These are phyloP conservation scores for Synergus itoensis DNA, from an alignment of 2,888 invertebrate genomes.

Conservation along the genomic window DNA sequence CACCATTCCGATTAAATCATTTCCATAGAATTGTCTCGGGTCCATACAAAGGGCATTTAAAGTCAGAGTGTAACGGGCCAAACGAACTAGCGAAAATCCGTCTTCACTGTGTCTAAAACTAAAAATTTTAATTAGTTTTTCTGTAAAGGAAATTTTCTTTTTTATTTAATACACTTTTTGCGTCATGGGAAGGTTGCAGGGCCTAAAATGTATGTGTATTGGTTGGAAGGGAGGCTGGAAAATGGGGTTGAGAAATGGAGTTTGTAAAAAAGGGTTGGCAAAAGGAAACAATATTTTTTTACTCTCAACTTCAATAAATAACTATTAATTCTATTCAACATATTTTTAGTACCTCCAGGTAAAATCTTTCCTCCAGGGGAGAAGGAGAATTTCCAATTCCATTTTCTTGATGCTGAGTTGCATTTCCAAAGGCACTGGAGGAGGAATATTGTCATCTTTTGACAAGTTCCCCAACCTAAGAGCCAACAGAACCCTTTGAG, in stretches of 20 bases:
- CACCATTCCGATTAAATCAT: conserved; percentile 89
- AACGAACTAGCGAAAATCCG: conserved; percentile 86
- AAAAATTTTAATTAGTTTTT: too few relatives aligned
- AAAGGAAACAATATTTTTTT: neutral
- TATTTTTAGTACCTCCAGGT: conserved; percentile 79
- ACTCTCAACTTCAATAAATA: too few relatives aligned
- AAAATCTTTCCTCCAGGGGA: too few relatives aligned
- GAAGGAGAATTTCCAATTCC: conserved; percentile 91
- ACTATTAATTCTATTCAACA: neutral
- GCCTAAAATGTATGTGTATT: too few relatives aligned
- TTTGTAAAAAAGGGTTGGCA: too few relatives aligned
- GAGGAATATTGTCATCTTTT: conserved; percentile 80
- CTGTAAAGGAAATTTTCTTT: too few relatives aligned
- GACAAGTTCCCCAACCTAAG: conserved; percentile 85
- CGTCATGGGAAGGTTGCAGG: too few relatives aligned
- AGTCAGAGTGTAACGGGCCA: conserved; percentile 89
- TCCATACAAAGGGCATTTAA: conserved; percentile 90
- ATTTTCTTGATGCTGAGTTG: conserved; percentile 91
- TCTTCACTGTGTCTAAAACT: conserved; percentile 86
- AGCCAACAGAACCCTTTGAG: conserved; percentile 89
- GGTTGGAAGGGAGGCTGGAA: too few relatives aligned
- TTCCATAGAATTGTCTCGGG: conserved; percentile 90
- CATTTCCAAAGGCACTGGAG: conserved; percentile 83
- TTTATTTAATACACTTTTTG: too few relatives aligned
- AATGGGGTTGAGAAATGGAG: too few relatives aligned